phyloP scores from a whole-genome alignment of 2,797 vertebrate genomes.

The Semaprochilodus insignis region DNA sequence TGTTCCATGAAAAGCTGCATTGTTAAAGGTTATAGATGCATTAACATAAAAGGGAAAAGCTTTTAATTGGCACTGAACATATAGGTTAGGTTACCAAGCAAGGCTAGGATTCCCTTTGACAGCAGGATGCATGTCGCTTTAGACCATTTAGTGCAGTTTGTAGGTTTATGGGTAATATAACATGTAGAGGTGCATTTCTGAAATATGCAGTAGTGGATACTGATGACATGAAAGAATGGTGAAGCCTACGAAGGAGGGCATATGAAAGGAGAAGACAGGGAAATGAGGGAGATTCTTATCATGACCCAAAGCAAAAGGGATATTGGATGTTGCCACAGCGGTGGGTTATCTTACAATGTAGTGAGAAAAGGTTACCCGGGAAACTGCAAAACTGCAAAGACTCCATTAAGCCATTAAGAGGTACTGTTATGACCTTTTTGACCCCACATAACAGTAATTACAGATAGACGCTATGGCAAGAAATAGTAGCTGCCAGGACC shows the following conservation, averaged over 20 bases:
- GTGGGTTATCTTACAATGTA: neutral
- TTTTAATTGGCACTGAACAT: no score
- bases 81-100: neutral
- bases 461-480: conserved; percentile 2
- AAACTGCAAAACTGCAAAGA: conserved; percentile 28
- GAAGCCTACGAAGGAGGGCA: neutral
- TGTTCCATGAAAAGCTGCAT: no score
- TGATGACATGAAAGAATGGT: neutral
- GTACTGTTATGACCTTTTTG: conserved; percentile 21
- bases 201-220: neutral
- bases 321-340: neutral
- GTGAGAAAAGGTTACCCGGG: conserved; percentile 6
- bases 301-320: conserved; percentile 10
- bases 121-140: neutral
- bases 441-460: conserved; percentile 36
- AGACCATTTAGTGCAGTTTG: no score
- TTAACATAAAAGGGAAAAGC: no score
- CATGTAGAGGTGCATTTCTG: neutral
- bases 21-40: no score
- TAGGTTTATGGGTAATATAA: neutral
- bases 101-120: neutral
- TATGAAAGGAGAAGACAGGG: conserved; percentile 1
- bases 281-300: conserved; percentile 25
- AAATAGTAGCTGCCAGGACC: conserved; percentile 16
- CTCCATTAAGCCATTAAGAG: conserved; percentile 15